Evolutionary conservation across 2,888 invertebrate genomes (phyloP).

Genomic region (Pinctada fucata): DNA sequence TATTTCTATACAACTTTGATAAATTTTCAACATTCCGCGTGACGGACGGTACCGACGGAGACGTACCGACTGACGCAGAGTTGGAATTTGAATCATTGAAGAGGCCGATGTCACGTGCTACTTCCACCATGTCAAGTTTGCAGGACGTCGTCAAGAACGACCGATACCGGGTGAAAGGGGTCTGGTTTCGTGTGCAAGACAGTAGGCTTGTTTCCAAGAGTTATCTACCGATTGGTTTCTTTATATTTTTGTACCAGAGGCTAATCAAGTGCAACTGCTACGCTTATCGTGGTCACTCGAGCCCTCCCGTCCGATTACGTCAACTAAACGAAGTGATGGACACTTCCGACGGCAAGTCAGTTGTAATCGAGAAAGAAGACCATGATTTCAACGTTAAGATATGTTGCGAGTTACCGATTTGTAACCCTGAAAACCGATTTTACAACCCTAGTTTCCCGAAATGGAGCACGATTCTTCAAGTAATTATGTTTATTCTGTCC

Average conservation of each 20-base stretch:
- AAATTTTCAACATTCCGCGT: not conserved
- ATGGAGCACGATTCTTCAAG: not conserved
- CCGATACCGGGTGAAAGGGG: not conserved
- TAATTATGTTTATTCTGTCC: not conserved
- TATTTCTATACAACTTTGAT: constrained; percentile 5
- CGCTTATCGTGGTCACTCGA: constrained; percentile 12
- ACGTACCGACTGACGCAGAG: not conserved
- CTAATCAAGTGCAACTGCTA: constrained; percentile 15
- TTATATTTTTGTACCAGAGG: constrained; percentile 15
- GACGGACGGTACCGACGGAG: not conserved
- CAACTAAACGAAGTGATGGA: not conserved
- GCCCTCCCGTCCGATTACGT: not conserved
- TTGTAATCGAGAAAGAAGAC: not conserved
- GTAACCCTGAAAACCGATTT: not conserved
- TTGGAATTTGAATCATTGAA: not conserved
- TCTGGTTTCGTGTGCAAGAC: constrained; percentile 16
- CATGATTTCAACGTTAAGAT: constrained; percentile 13
- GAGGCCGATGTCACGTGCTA: not conserved
- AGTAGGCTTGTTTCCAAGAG: constrained; percentile 16
- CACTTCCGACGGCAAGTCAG: not conserved
- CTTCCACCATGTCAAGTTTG: not conserved
- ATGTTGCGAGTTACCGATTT: constrained; percentile 14
- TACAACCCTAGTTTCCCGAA: not conserved
- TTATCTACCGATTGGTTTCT: constrained; percentile 17
- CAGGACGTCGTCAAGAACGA: not conserved